phyloP scores from a whole-genome alignment of 2,888 invertebrate species.

The Philonicus albiceps region DNA sequence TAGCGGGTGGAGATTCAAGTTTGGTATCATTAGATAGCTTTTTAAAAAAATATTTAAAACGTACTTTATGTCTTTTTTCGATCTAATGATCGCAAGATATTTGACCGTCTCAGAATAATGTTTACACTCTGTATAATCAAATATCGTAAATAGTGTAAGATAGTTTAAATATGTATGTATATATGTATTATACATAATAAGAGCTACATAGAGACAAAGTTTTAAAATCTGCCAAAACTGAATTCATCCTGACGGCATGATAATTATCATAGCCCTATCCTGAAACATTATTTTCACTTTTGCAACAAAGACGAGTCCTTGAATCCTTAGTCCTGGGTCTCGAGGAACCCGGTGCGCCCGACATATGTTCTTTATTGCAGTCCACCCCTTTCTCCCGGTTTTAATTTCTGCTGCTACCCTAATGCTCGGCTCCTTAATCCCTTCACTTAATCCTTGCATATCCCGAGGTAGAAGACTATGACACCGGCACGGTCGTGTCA shows the following conservation, averaged over 20 bases:
- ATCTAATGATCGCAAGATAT: too few relatives aligned
- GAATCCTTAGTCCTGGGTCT: background rate
- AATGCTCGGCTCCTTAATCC: constrained; percentile 25
- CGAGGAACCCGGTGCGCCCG: background rate
- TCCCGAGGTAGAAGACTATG: background rate
- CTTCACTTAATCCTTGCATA: constrained; percentile 37
- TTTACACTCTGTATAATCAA: too few relatives aligned
- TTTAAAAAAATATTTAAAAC: too few relatives aligned
- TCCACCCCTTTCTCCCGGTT: constrained; percentile 10
- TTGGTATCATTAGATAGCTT: too few relatives aligned
- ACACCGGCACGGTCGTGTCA: constrained; percentile 8
- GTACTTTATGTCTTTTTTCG: too few relatives aligned
- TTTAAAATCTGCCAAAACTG: background rate
- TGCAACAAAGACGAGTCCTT: background rate
- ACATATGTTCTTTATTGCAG: constrained; percentile 41
- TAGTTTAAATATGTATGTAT: background rate
- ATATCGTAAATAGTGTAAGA: too few relatives aligned
- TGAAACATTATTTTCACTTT: background rate
- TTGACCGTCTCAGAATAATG: too few relatives aligned
- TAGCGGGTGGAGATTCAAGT: too few relatives aligned
- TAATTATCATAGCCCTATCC: background rate
- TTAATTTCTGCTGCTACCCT: constrained; percentile 26
- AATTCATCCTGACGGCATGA: background rate
- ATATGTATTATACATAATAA: too few relatives aligned
- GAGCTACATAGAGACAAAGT: background rate